Evolutionary conservation across 1,140 invertebrate species (phyloP), one percentile per base, ranked within the genome.

Genomic region (Scaptomyza hsui): DNA sequence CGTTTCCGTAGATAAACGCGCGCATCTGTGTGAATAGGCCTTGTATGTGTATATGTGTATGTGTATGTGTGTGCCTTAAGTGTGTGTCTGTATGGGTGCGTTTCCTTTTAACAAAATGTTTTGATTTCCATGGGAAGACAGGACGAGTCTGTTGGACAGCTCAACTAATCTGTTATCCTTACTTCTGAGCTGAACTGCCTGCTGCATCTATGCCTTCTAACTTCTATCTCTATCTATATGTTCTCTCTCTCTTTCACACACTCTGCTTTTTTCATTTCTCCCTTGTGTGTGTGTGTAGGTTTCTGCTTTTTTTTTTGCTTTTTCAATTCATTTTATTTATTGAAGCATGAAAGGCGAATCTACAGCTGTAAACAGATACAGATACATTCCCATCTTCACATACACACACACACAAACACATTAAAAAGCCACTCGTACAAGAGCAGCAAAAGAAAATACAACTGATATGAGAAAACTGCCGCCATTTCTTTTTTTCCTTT

Each of bases 311-410:
- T 42, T 42, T 47, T 81, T 81, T 81, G 79, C 80, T 75, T 85
- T 85, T 81, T 86, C 82, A 88, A 86, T 88, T 86, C 78, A 88
- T 86, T 88, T 88, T 86, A 88, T 86, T 86, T 86, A 86, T 86
- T 85, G 82, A 80, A 86, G 82, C 82, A 86, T 86, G 77, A 88
- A 86, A 88, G 78, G 72, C 70, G 82, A 61, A 70, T 65, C 68
- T 71, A 57, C 61, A 65, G 62, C 47, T 65, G 67, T 64, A 70
- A 70, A 70, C 61, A 70, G 67, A 47, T 63, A 69, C 75, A 56
- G 37, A 64, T 56, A 67, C 55, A 80, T 26, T 55, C 21, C 13
- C 15, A 42, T 42, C 21, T 26, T 12, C 21, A 59, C 53, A 51
- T 19, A 60, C 24, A 35, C 52, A 24, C 47, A 51, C 29, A 39